Conservation (phyloP, 2,113 vertebrate genomes). For the Datnioides undecimradiatus region DNA sequence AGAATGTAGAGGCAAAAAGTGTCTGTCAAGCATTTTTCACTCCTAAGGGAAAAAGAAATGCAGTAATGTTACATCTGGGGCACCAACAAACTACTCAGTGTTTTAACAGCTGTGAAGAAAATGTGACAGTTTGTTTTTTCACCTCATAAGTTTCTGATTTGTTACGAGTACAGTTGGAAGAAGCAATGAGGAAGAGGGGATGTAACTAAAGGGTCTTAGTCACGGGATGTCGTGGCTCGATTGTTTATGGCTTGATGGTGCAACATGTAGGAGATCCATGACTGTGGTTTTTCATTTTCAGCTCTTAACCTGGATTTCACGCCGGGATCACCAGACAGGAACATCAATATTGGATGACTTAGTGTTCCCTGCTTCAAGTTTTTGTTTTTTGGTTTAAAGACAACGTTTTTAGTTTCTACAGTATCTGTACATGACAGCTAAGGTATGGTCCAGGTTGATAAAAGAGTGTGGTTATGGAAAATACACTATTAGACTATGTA, state of each 20-base stretch:
- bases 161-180: not conserved
- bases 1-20: not conserved
- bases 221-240: too few species aligned
- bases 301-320: too few species aligned
- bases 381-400: too few species aligned
- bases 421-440: too few species aligned
- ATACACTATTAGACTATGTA: not conserved
- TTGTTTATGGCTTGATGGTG: too few species aligned
- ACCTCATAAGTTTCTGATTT: not conserved
- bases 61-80: not conserved
- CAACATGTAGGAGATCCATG: too few species aligned
- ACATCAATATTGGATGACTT: too few species aligned
- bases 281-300: too few species aligned
- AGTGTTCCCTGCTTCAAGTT: too few species aligned
- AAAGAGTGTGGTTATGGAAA: not conserved
- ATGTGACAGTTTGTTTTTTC: not conserved
- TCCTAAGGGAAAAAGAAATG: not conserved
- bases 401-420: too few species aligned
- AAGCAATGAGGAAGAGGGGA: not conserved
- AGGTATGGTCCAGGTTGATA: too few species aligned
- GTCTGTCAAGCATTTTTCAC: constrained; percentile 6
- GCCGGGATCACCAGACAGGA: too few species aligned
- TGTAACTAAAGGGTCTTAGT: not conserved
- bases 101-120: not conserved
- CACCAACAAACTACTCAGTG: not conserved